Base-by-base conservation (phyloP, 2,888 invertebrate genomes). In the Falcaria lacertinaria region DNA sequence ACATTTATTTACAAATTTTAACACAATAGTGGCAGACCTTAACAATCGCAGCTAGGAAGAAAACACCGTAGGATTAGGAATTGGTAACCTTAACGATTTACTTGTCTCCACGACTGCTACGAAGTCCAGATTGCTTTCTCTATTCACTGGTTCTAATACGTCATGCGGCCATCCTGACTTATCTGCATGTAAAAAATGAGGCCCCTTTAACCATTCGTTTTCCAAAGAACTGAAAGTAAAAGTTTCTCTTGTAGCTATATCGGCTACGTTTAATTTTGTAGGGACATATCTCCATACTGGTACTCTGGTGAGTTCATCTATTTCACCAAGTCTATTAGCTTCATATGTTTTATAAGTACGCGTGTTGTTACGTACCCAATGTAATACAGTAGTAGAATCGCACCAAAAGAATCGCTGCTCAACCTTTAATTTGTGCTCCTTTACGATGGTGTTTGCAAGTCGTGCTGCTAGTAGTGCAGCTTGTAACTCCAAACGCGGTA, bases 401-500 rank as follows among this genome's bases (percentile, higher is more conserved):
- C 47, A 43, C 47, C 47, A 47, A 33, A 44, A 44, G 15, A 14
- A 17, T 22, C 41, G 11, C 1, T 28, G 13, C n/a, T 2, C 15
- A 2, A 40, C 16, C n/a, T 14, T 34, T 6, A 47, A 11, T 33
- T 37, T 39, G 28, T 52, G 50, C 34, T 48, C 43, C 15, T 16
- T 33, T 16, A 11, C 13, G 2, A 55, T 43, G 4, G 47, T 47
- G 13, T 45, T 36, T 2, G 45, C 47, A 17, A 55, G 22, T n/a
- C 50, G 25, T 2, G 46, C 43, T 0, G 46, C 55, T 15, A 55
- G 7, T 13, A 55, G 5, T 6, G 52, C 52, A 5, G 48, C 52
- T 34, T 56, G 51, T 13, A 56, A 33, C 33, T 52, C 54, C 7
- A 41, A n/a, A 13, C 50, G 7, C 0, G 50, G 54, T 16, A 50